Base-by-base conservation (phyloP, 2,888 invertebrate species). In the Drosophila falleni region DNA sequence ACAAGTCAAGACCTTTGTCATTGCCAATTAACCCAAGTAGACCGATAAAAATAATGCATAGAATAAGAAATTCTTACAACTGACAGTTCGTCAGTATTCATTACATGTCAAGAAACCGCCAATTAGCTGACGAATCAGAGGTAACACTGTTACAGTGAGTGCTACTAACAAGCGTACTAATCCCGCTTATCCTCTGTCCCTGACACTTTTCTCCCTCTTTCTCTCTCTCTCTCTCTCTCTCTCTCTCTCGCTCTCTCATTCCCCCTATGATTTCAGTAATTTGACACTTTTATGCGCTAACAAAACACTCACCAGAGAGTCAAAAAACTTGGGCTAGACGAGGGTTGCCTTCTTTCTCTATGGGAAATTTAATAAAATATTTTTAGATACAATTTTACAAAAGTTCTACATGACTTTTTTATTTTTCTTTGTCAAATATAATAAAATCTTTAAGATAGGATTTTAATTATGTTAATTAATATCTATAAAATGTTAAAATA, bases 1-100 rank as follows among this genome's bases (percentile, higher is more conserved):
- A 51, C 50, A 70, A 79, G 85, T 68, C 86, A 64, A 74, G 89
- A 85, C 89, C 82, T 85, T 71, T 85, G 88, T 85, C 84, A 89
- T 33, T 71, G 86, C 77, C 89, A 85, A 89, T 85, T 89, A 89
- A 81, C 68, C 56, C 53, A 65, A 47, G 47, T 37, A 37, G 42
- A 50, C 58, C 47, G 44, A 64, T 49, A 54, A 55, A 60, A 61
- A 64, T 50, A n/a, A 63, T 50, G 50, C 53, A n/a, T 19, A n/a
- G 15, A 13, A 39, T 39, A 33, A 16, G 15, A 47, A 47, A 54
- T 54, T 46, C 46, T 47, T 37, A 15, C 5, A 58, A 37, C 23
- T 80, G 83, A 83, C 83, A 81, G 76, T 71, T 69, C 59, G 71
- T 87, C 89, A 87, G 65, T 62, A 66, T 81, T 78, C 86, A 81